Evolutionary conservation across 2,113 vertebrate genomes (phyloP).

Genomic region (Lagopus muta): DNA sequence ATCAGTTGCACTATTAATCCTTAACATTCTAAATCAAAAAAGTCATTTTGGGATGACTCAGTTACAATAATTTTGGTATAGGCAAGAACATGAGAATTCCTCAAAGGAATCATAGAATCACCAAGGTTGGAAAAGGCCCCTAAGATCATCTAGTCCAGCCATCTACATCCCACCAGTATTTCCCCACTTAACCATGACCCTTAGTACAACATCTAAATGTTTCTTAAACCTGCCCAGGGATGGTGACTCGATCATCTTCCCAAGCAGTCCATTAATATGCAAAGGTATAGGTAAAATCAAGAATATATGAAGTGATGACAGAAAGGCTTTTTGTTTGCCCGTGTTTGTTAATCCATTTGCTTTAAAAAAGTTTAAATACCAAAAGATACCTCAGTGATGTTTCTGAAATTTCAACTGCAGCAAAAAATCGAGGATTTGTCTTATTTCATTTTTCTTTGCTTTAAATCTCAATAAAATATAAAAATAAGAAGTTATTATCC

Average conservation of each 20-base stretch:
- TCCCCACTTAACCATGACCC: too few species aligned
- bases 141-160: too few species aligned
- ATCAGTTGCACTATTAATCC: neutral
- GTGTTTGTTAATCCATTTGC: rapidly evolving
- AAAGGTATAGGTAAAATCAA: neutral
- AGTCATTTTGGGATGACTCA: neutral
- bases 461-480: neutral
- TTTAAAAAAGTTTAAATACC: neutral
- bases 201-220: too few species aligned
- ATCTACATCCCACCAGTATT: too few species aligned
- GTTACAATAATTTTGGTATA: neutral
- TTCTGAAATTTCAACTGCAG: neutral
- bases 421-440: neutral
- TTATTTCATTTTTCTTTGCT: neutral
- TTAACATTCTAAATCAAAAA: neutral
- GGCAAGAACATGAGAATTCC: neutral
- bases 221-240: too few species aligned
- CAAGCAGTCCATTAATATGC: neutral
- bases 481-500: neutral
- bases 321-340: neutral
- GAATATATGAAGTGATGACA: neutral
- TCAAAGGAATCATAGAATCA: neutral
- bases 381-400: neutral
- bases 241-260: too few species aligned
- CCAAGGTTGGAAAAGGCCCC: too few species aligned